Evolutionary conservation across 2,113 vertebrate species (phyloP).

Genomic region (Ceuthmochares aereus): DNA sequence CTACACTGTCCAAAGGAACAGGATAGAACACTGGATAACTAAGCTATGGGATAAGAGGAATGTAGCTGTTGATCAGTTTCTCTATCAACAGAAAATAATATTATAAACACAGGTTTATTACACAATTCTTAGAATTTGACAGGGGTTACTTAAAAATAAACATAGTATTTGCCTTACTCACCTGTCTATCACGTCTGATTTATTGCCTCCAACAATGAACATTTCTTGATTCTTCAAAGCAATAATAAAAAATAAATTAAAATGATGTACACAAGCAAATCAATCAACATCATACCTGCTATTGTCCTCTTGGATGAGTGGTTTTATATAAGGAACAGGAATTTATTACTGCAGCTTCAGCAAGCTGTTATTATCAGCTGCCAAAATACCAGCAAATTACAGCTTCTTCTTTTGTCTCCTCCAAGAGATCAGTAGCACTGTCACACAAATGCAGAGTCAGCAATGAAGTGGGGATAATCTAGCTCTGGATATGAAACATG

Average conservation of each 20-base stretch:
- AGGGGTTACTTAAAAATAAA: not conserved
- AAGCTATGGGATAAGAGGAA: not conserved
- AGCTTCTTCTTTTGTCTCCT: not conserved
- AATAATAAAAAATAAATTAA: not conserved
- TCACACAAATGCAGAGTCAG: not conserved
- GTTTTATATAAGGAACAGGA: not conserved
- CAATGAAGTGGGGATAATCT: not conserved
- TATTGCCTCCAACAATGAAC: not conserved
- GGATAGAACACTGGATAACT: not conserved
- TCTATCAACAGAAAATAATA: not conserved
- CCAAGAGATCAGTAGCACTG: not conserved
- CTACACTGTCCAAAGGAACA: not conserved
- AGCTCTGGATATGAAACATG: not conserved
- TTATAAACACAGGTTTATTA: not conserved
- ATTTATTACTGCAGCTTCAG: not conserved
- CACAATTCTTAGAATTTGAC: not conserved
- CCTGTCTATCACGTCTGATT: not conserved
- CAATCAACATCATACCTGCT: not conserved
- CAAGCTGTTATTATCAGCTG: not conserved
- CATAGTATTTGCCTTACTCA: not conserved
- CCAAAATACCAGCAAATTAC: constrained; percentile 15
- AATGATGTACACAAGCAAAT: not conserved
- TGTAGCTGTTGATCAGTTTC: not conserved
- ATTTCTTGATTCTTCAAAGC: not conserved
- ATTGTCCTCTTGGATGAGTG: not conserved